A percentile compares a stretch with the other conserved stretches of the same genome.
Evolutionary conservation across 2,888 invertebrate genomes (phyloP).

Genomic region (Monoplex corrugatus): DNA sequence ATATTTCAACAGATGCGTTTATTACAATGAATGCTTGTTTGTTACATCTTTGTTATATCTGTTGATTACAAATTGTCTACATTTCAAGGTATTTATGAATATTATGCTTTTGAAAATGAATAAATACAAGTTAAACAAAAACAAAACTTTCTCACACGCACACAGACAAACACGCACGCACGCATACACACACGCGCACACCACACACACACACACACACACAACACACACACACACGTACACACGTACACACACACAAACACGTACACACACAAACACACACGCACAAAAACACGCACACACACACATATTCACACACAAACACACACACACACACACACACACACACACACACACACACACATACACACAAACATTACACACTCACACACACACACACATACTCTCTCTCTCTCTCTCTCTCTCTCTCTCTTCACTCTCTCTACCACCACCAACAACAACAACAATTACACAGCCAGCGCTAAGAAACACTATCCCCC

Average conservation of each 20-base stretch:
- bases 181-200: background rate
- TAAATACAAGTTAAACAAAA: too few relatives aligned
- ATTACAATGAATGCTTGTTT: too few relatives aligned
- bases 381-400: background rate
- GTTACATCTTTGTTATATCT: too few relatives aligned
- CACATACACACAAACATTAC: background rate
- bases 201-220: background rate
- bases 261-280: constrained; percentile 14
- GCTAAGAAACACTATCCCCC: background rate
- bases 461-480: background rate
- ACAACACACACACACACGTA: background rate
- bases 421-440: background rate
- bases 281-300: background rate
- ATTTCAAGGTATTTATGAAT: too few relatives aligned
- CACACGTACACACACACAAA: background rate
- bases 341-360: constrained; percentile 35
- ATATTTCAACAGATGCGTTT: too few relatives aligned
- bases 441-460: background rate
- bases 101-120: too few relatives aligned
- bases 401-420: background rate
- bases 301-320: background rate
- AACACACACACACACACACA: constrained; percentile 17
- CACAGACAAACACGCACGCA: background rate
- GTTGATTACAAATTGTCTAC: too few relatives aligned
- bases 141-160: background rate